Base-by-base conservation (phyloP, 2,888 invertebrate genomes). In the Microchrysa polita region DNA sequence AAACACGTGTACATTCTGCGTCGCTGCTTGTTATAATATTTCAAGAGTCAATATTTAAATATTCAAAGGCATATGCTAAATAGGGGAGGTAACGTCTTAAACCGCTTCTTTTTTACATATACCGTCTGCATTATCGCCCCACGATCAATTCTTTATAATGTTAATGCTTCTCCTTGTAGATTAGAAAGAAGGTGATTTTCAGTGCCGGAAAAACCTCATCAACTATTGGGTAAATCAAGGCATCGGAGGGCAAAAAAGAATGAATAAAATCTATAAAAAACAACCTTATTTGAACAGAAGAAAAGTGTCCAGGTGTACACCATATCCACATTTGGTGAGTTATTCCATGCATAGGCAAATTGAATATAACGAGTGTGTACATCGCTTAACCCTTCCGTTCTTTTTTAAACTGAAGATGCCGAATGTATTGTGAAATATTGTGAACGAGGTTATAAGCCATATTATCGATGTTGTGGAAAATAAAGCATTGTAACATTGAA, bases 191-290 rank as follows among this genome's bases (percentile, higher is more conserved):
- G 40, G 16, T 61, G 61, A 61, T 61, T 61, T 27, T 14, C 40
- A 14, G 10, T 22, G 61, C 61, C 61, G 61, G 61, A 61, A 61
- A 61, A 61, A 61, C 61, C 61, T 61, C 61, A 61, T 61, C 61
- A 61, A 40, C 34, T 16, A 10, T 61, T 40, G 48, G 16, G 48
- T 48, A 48, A 48, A 48, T 48, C 48, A 48, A 48, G 48, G 48
- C 10, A 48, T n/a, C 12, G 48, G 12, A n/a, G 48, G 14, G n/a
- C n/a, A 48, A 48, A 48, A 48, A 48, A 48, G 4, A 48, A n/a
- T 4, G 2, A n/a, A n/a, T 34, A 48, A 48, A 48, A 12, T n/a
- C 16, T 10, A 12, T n/a, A 48, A 48, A 48, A 48, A 48, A 48
- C 2, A 34, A 34, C 27, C n/a, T n/a, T 34, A 34, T 34, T 48